Conservation (phyloP, 2,113 vertebrate genomes). For the Phrynosoma blainvillii region DNA sequence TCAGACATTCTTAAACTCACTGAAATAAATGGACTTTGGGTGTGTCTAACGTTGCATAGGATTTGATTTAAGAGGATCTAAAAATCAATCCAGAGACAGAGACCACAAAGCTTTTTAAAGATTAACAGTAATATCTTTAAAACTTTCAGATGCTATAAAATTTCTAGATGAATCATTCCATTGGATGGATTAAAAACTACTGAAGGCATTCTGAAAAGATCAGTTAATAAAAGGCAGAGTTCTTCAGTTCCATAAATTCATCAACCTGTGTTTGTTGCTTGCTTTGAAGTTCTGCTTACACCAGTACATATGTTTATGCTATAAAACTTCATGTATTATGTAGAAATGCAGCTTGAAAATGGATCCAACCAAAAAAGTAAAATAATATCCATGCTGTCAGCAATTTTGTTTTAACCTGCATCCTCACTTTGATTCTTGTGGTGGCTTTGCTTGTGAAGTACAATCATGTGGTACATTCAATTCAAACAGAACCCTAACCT, state of each 20-base stretch:
- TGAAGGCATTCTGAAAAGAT: constrained; percentile 25
- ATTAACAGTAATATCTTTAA: constrained; percentile 55
- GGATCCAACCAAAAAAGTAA: constrained; percentile 41
- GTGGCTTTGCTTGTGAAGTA: constrained; percentile 51
- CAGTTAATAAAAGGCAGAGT: constrained; percentile 26
- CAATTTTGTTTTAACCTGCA: constrained; percentile 47
- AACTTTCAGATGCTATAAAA: constrained; percentile 33
- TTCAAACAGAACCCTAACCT: constrained; percentile 62
- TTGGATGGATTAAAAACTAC: background rate
- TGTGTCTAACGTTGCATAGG: background rate
- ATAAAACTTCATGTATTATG: constrained; percentile 49
- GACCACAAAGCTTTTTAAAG: constrained; percentile 29
- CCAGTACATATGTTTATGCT: constrained; percentile 37
- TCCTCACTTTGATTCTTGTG: constrained; percentile 49
- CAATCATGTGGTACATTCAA: constrained; percentile 58
- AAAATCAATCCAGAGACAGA: constrained; percentile 6
- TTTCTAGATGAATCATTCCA: constrained; percentile 36
- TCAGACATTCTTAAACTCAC: background rate
- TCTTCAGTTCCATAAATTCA: background rate
- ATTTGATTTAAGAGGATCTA: constrained; percentile 3
- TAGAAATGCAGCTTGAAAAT: constrained; percentile 52
- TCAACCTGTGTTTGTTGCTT: constrained; percentile 12
- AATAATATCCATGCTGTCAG: constrained; percentile 45
- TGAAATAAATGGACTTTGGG: background rate
- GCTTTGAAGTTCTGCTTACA: constrained; percentile 63